Percentiles rank a stretch among this genome's conserved stretches.
Conservation (phyloP, 2,797 vertebrate genomes). For the Oreochromis grahami region DNA sequence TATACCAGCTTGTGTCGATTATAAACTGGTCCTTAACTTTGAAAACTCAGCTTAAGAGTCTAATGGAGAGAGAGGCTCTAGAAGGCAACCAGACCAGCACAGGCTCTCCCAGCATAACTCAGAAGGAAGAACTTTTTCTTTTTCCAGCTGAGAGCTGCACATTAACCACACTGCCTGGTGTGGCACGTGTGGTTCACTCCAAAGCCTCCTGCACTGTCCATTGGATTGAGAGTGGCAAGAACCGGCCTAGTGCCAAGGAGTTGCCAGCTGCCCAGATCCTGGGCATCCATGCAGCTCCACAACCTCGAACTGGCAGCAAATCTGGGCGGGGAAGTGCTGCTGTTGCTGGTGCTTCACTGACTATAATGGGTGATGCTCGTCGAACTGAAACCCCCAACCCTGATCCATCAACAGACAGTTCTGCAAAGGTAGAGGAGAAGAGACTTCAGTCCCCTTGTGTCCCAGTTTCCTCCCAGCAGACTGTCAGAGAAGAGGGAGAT, state of each 20-base stretch:
- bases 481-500: constrained; percentile 39
- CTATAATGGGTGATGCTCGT: constrained; percentile 38
- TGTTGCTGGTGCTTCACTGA: background rate
- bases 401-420: constrained; percentile 36
- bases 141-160: constrained; percentile 91
- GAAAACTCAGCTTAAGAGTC: constrained; percentile 84
- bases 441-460: constrained; percentile 3
- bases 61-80: constrained; percentile 86
- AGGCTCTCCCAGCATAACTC: constrained; percentile 61
- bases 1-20: background rate
- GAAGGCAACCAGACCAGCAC: constrained; percentile 64
- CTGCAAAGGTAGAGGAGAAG: constrained; percentile 58
- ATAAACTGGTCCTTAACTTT: constrained; percentile 53
- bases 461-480: constrained; percentile 19
- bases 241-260: constrained; percentile 86
- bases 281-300: constrained; percentile 79
- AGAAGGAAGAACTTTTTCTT: constrained; percentile 85
- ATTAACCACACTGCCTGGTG: constrained; percentile 86
- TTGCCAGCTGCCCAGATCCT: constrained; percentile 92
- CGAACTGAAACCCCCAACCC: constrained; percentile 41
- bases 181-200: constrained; percentile 96
- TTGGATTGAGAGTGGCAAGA: constrained; percentile 94
- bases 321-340: constrained; percentile 44
- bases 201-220: constrained; percentile 98
- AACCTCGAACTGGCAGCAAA: constrained; percentile 46